These are phyloP conservation scores for Paramacrobiotus metropolitanus DNA, from an alignment of 1,140 invertebrate species.

Conservation along the genomic window DNA sequence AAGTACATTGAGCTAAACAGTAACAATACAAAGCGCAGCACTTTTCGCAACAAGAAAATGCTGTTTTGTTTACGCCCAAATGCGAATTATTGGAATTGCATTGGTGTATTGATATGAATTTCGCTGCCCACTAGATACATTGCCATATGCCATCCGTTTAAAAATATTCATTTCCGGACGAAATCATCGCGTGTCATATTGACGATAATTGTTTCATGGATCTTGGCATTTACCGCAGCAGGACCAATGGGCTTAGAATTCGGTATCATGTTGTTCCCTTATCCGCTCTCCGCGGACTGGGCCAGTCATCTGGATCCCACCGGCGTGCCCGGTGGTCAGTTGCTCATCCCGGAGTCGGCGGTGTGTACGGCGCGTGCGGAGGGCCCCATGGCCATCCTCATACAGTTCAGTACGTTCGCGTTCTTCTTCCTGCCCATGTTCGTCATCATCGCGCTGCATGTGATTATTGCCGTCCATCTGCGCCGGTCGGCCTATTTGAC, in stretches of 20 bases:
- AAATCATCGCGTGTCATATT: conserved; percentile 3
- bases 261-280: background rate
- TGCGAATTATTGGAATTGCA: no score
- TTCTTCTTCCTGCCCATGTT: conserved; percentile 6
- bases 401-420: conserved; percentile 1
- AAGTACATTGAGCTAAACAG: no score
- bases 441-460: background rate
- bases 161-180: conserved; percentile 5
- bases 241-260: background rate
- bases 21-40: no score
- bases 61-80: conserved; percentile 1
- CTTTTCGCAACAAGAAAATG: background rate
- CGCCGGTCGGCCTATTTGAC: background rate
- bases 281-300: background rate
- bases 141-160: conserved; percentile 3
- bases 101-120: no score
- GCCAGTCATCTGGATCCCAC: background rate
- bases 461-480: background rate
- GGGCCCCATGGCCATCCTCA: background rate
- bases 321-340: no score
- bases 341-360: background rate
- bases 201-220: conserved; percentile 2
- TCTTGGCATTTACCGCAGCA: background rate
- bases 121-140: background rate
- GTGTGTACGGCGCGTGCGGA: conserved; percentile 1